These are phyloP conservation scores for Propithecus perrieri DNA, from an alignment of 2,797 vertebrate species.

Conservation along the genomic window DNA sequence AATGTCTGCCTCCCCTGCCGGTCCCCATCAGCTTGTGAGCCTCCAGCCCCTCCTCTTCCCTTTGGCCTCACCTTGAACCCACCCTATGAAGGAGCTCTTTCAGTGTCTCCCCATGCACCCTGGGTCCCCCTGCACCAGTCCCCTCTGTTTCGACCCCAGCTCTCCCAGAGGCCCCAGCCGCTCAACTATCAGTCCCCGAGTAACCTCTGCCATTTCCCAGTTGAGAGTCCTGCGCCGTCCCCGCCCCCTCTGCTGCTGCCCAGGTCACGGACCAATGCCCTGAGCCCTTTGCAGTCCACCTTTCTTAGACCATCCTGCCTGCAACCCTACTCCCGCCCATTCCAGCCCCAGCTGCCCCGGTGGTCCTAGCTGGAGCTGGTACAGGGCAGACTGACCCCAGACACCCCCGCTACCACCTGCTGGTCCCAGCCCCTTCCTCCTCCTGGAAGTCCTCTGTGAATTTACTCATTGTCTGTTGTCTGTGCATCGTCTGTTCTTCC, in stretches of 20 bases:
- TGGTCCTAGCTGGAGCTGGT: not conserved
- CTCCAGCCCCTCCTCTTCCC: constrained; percentile 30
- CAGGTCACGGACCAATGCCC: not conserved
- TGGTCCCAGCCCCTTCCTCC: constrained; percentile 24
- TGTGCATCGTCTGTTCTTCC: constrained; percentile 42
- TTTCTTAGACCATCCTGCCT: not conserved
- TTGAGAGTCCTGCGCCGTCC: not conserved
- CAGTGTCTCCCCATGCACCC: not conserved
- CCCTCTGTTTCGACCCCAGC: not conserved
- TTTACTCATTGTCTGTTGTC: constrained; percentile 40
- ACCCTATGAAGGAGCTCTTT: not conserved
- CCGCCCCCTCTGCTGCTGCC: constrained; percentile 4
- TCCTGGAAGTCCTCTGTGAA: not conserved
- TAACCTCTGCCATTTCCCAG: not conserved
- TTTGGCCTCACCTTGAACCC: constrained; percentile 50
- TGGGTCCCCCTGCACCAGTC: not conserved
- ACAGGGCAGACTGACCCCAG: not conserved
- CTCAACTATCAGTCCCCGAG: not conserved
- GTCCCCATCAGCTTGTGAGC: not conserved
- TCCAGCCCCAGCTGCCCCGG: not conserved
- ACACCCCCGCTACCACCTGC: not conserved
- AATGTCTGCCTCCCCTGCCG: not conserved
- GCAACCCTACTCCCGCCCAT: not conserved
- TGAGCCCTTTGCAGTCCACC: not conserved
- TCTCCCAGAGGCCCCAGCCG: not conserved